Base-by-base conservation (phyloP, 2,113 vertebrate species). In the Notarius quadriscutis region DNA sequence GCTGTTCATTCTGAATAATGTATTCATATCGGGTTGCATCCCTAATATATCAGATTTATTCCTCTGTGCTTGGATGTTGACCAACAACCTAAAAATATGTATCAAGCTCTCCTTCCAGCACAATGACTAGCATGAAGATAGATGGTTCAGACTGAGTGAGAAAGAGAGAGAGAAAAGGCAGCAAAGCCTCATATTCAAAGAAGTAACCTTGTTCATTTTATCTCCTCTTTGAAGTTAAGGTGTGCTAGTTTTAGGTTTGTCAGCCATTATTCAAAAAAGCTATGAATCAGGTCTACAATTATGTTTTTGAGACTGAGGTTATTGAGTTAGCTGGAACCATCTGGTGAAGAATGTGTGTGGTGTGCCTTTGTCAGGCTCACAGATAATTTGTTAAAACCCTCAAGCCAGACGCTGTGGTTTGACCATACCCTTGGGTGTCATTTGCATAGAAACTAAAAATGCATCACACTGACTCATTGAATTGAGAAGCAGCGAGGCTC, bases 311-410 rank as follows among this genome's bases (percentile, higher is more conserved):
- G 57, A 48, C 57, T 41, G 55, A 17, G 79, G 10, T 22, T 81
- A 62, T 81, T 81, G 57, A 81, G 15, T 81, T 81, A 62, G 57
- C 79, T 41, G 57, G 30, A 60, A 57, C 79, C 79, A 81, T 81
- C 79, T 81, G 30, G 79, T 81, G 57, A 81, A 81, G 41, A 81
- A 81, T 81, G 79, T 62, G 78, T 22, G 30, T 62, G 79, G 57
- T 81, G 57, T 48, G 79, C 58, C 57, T 62, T 81, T 62, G 57
- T 62, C 79, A 81, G 57, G 57, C 30, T 81, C 57, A 81, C 18
- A 62, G 79, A 48, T 81, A 5, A 81, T 81, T 81, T 62, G 79
- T 81, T 62, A 81, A 81, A 81, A 18, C 57, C 5, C 18, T 62
- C 55, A 81, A 81, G 57, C 57, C 79, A 81, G 57, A 62, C 57